Conservation (phyloP, 1,140 invertebrate species). For the Choristoneura fumiferana region DNA sequence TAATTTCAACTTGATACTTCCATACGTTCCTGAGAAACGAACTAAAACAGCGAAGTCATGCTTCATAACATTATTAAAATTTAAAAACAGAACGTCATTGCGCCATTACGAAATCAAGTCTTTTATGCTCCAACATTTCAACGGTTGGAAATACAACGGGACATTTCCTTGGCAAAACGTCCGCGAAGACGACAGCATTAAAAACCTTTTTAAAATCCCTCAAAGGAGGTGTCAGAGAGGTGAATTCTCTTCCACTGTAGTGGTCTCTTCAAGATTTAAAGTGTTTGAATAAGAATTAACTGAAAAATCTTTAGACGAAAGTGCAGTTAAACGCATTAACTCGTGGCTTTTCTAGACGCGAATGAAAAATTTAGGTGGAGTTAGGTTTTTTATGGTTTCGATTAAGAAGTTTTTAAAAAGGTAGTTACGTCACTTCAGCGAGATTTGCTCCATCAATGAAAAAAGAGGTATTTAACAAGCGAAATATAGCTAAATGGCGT, state of each 20-base stretch:
- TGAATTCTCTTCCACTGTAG: conserved; percentile 6
- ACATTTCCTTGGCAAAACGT: conserved; percentile 16
- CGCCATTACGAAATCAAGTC: neutral
- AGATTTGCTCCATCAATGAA: too few species aligned
- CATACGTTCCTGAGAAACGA: too few species aligned
- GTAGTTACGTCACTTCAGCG: too few species aligned
- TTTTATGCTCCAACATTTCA: conserved; percentile 1
- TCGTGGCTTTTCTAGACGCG: too few species aligned
- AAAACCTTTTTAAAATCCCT: conserved; percentile 15
- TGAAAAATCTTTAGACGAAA: neutral
- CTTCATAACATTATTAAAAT: too few species aligned
- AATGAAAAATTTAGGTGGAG: too few species aligned
- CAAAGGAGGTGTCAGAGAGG: conserved; percentile 11
- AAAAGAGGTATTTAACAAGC: too few species aligned
- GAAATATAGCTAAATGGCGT: too few species aligned
- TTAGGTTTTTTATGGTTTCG: too few species aligned
- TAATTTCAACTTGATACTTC: too few species aligned
- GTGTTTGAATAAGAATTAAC: conserved; percentile 15
- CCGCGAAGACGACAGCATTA: conserved; percentile 5
- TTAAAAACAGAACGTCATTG: conserved; percentile 7
- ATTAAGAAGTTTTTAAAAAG: too few species aligned
- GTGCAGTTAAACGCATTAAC: conserved; percentile 4
- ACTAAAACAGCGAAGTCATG: too few species aligned
- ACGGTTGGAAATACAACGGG: conserved; percentile 7
- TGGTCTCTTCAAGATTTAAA: conserved; percentile 5